Conservation (phyloP, 1,140 invertebrate species). For the Drosophila melanica region DNA sequence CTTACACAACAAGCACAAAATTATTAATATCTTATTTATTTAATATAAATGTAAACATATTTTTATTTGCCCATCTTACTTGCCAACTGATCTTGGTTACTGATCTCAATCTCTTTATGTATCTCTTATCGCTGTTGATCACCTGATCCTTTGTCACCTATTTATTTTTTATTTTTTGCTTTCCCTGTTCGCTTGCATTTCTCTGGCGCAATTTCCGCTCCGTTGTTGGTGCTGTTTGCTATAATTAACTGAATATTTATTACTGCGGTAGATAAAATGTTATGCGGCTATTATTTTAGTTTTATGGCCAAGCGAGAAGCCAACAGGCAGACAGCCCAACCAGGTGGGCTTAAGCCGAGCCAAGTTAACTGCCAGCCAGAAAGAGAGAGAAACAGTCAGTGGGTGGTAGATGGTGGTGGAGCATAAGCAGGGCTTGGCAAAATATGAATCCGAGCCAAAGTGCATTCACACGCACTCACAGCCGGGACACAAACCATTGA, state of each 20-base stretch:
- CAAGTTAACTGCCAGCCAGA: constrained; percentile 23
- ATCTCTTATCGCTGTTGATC: too few relatives aligned
- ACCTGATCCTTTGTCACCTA: too few relatives aligned
- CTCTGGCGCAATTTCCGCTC: constrained; percentile 18
- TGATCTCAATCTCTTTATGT: too few relatives aligned
- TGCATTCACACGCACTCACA: constrained; percentile 40
- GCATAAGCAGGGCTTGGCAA: not conserved
- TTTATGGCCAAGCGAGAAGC: constrained; percentile 63
- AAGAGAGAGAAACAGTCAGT: not conserved
- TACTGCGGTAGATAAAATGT: constrained; percentile 83
- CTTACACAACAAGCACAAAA: too few relatives aligned
- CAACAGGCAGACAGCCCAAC: constrained; percentile 39
- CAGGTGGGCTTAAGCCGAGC: constrained; percentile 68
- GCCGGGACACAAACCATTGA: constrained; percentile 60
- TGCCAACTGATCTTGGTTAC: too few relatives aligned
- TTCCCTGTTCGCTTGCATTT: not conserved
- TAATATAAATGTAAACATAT: too few relatives aligned
- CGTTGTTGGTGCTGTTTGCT: constrained; percentile 39
- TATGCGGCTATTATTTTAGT: constrained; percentile 82
- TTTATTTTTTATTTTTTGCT: not conserved
- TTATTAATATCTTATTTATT: too few relatives aligned
- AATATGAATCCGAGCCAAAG: constrained; percentile 63
- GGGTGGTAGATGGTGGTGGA: not conserved
- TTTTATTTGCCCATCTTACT: too few relatives aligned
- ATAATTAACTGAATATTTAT: constrained; percentile 82